These are phyloP conservation scores for Ganaspis sp. DNA, from an alignment of 1,140 invertebrate genomes.

Conservation along the genomic window DNA sequence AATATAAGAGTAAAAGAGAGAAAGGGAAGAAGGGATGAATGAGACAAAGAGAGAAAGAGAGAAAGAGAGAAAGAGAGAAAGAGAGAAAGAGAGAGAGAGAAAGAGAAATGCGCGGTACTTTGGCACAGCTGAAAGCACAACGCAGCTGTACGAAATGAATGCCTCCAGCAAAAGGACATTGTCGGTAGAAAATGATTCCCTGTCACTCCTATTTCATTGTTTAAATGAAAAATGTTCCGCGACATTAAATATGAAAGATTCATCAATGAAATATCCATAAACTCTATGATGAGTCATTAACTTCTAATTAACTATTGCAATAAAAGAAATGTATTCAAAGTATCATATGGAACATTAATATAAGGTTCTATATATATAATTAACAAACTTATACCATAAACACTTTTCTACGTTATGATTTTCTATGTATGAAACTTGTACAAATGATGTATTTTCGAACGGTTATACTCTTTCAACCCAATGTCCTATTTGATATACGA, in stretches of 20 bases:
- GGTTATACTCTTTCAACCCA: neutral
- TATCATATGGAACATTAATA: no score
- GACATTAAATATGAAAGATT: neutral
- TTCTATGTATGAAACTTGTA: no score
- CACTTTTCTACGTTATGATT: no score
- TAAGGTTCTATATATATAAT: no score
- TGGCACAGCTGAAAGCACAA: slow-evolving; percentile 27
- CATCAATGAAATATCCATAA: neutral
- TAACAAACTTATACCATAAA: no score
- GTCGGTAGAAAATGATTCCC: slow-evolving; percentile 16
- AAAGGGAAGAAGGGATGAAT: neutral
- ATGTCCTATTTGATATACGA: neutral
- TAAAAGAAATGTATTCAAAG: no score
- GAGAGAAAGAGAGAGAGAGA: slow-evolving; percentile 2
- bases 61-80: neutral
- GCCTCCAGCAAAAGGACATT: slow-evolving; percentile 12
- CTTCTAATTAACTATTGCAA: no score
- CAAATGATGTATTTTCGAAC: neutral
- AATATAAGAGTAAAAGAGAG: slow-evolving; percentile 5
- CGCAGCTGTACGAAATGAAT: slow-evolving; percentile 28
- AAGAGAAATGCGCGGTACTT: slow-evolving; percentile 6
- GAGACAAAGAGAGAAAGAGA: neutral
- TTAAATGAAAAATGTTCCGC: neutral
- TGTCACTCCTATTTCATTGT: slow-evolving; percentile 15
- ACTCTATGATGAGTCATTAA: no score